These are phyloP conservation scores for Chelidonichthys spinosus DNA, from an alignment of 2,797 vertebrate genomes.

Conservation along the genomic window DNA sequence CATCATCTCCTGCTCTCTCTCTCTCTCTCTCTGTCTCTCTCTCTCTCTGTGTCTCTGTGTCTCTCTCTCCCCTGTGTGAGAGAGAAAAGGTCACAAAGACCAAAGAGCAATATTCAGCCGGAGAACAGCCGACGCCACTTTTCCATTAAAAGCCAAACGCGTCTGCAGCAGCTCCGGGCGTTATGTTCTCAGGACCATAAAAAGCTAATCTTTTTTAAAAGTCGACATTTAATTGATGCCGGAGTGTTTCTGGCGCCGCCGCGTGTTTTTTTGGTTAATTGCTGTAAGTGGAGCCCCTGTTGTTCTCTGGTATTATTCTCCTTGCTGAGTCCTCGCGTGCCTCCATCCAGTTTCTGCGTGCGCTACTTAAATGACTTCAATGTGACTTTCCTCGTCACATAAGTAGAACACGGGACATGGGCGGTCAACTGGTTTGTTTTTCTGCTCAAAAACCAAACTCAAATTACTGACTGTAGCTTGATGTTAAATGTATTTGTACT, in stretches of 20 bases:
- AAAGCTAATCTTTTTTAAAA: conserved; percentile 21
- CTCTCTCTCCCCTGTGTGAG: background rate
- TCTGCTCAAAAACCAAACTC: conserved; percentile 7
- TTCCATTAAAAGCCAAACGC: background rate
- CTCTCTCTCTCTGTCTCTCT: background rate
- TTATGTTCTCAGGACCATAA: conserved; percentile 1
- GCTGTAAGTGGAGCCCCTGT: conserved; percentile 29
- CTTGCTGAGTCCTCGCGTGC: background rate
- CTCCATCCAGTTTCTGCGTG: conserved; percentile 10
- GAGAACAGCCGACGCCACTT: conserved; percentile 7
- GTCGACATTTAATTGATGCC: conserved; percentile 27
- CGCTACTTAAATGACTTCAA: conserved; percentile 30
- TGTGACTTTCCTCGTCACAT: conserved; percentile 47
- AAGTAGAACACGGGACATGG: background rate
- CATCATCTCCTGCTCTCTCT: conserved; percentile 1
- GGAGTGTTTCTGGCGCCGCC: background rate
- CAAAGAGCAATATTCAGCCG: conserved; percentile 9
- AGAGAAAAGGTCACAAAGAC: conserved; percentile 36
- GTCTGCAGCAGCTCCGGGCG: background rate
- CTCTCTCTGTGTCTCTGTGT: background rate
- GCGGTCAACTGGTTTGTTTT: conserved; percentile 4
- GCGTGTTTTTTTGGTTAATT: background rate
- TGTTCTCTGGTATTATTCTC: conserved; percentile 25
- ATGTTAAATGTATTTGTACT: conserved; percentile 3
- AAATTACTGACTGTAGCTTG: conserved; percentile 8